Conservation (phyloP, 2,113 vertebrate species). For the Ceuthmochares aereus region DNA sequence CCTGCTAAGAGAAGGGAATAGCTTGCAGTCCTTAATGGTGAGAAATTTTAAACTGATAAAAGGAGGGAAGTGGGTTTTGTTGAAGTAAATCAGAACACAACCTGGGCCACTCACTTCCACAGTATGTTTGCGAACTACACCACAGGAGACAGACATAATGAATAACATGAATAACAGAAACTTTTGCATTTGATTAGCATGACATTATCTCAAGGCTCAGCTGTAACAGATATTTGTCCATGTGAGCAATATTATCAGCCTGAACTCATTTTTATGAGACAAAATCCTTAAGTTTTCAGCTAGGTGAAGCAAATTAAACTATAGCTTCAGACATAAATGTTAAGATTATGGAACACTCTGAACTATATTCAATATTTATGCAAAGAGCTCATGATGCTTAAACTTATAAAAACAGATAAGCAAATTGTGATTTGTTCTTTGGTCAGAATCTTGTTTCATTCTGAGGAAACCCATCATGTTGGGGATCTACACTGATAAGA, state of each 20-base stretch:
- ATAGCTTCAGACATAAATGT: neutral
- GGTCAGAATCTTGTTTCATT: constrained; percentile 1
- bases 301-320: neutral
- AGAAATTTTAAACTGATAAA: constrained; percentile 21
- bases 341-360: neutral
- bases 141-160: neutral
- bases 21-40: rapidly evolving
- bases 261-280: neutral
- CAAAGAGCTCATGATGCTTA: neutral
- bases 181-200: neutral
- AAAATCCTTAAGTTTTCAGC: neutral
- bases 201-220: neutral
- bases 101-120: neutral
- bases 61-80: neutral
- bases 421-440: neutral
- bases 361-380: neutral
- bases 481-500: neutral
- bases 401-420: neutral
- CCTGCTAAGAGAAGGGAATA: neutral
- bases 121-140: neutral
- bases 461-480: neutral
- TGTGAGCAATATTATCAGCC: neutral
- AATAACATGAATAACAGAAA: neutral
- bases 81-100: neutral
- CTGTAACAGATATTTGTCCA: neutral